Percentiles rank a stretch among this genome's conserved stretches.
Evolutionary conservation across 2,888 invertebrate species (phyloP).

Genomic region (Andricus curvator): DNA sequence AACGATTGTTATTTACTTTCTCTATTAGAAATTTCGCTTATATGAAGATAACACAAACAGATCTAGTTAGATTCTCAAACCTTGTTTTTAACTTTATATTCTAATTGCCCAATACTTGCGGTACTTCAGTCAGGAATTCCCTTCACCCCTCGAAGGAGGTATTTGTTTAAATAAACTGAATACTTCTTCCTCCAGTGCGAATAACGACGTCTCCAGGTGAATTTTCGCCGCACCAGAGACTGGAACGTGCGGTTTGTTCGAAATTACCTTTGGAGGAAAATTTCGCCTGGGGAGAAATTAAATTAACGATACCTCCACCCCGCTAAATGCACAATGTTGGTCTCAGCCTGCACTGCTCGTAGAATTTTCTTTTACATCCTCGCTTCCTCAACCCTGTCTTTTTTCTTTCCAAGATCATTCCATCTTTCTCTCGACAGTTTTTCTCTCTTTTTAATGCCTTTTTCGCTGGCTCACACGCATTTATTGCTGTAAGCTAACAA

Average conservation of each 20-base stretch:
- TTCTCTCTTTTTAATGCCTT: neutral
- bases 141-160: neutral
- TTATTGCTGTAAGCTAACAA: constrained; percentile 65
- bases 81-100: neutral
- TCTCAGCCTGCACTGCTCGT: neutral
- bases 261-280: constrained; percentile 52
- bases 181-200: neutral
- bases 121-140: neutral
- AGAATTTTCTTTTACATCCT: constrained; percentile 10
- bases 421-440: neutral
- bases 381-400: constrained; percentile 24
- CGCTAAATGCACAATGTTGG: constrained; percentile 44
- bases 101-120: neutral
- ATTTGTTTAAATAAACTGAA: constrained; percentile 19
- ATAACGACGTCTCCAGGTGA: neutral
- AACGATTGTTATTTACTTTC: no score
- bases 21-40: neutral
- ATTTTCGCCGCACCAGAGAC: neutral
- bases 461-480: constrained; percentile 43
- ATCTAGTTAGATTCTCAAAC: neutral
- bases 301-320: constrained; percentile 50
- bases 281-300: constrained; percentile 49
- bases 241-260: constrained; percentile 28
- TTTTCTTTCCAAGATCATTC: constrained; percentile 27
- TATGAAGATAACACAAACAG: neutral